These are phyloP conservation scores for Halcyon leucocephala DNA, from an alignment of 2,797 vertebrate genomes.

Conservation along the genomic window DNA sequence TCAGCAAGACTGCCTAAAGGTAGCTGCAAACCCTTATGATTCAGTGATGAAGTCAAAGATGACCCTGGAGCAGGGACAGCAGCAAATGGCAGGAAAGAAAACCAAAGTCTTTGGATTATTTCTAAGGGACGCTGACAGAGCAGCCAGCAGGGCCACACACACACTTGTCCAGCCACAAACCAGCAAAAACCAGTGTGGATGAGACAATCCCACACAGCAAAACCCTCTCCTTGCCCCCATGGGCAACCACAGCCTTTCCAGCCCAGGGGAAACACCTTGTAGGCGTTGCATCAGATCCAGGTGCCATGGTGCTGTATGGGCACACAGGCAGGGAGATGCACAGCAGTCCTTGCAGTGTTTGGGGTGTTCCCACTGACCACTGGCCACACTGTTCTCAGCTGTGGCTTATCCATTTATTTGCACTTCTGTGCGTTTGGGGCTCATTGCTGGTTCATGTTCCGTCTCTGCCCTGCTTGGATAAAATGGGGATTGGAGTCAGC, in stretches of 20 bases:
- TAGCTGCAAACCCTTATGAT: not conserved
- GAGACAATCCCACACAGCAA: not conserved
- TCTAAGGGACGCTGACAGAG: not conserved
- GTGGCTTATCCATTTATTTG: not conserved
- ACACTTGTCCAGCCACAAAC: not conserved
- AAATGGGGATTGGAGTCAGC: not conserved
- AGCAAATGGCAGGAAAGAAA: not conserved
- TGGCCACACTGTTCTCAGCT: not conserved
- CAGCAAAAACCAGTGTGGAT: not conserved
- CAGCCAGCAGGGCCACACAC: not conserved
- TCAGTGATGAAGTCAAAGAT: not conserved
- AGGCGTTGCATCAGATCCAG: not conserved
- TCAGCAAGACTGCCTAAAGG: not conserved
- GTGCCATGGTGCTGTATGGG: not conserved
- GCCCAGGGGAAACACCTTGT: not conserved
- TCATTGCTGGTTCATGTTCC: not conserved
- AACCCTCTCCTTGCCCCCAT: not conserved
- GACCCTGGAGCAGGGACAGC: rapidly evolving
- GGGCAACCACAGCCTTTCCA: not conserved
- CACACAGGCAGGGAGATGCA: rapidly evolving
- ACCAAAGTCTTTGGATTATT: not conserved
- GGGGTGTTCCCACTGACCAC: not conserved
- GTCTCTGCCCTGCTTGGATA: not conserved
- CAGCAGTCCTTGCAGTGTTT: not conserved
- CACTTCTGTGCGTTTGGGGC: not conserved